Evolutionary conservation across 2,888 invertebrate genomes (phyloP).

Genomic region (Protophormia terraenovae): DNA sequence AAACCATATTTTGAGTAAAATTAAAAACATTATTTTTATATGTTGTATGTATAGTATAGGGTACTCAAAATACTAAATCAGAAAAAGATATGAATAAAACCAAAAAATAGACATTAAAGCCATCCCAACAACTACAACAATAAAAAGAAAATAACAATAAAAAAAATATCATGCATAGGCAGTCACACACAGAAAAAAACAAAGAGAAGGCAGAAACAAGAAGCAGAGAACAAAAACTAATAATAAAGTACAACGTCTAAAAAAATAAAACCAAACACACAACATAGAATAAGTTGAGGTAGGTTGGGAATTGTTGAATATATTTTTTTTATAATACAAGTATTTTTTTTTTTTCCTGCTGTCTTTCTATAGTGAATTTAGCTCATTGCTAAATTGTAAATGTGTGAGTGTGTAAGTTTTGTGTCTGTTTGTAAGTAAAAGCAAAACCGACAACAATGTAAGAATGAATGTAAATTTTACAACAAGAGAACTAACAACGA

Average conservation of each 20-base stretch:
- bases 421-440: background rate
- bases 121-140: background rate
- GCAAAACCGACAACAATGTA: too few species aligned
- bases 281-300: constrained; percentile 79
- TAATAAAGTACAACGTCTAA: constrained; percentile 41
- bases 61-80: background rate
- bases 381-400: constrained; percentile 41
- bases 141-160: constrained; percentile 6
- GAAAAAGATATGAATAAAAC: background rate
- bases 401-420: background rate
- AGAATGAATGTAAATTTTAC: constrained; percentile 60
- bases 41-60: too few species aligned
- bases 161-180: constrained; percentile 33
- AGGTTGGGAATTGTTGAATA: constrained; percentile 76
- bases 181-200: constrained; percentile 17
- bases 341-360: constrained; percentile 10
- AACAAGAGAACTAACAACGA: constrained; percentile 56
- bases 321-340: constrained; percentile 1
- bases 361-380: constrained; percentile 48
- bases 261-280: constrained; percentile 59
- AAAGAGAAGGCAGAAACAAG: constrained; percentile 29
- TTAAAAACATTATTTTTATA: background rate
- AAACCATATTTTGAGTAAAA: constrained; percentile 6
- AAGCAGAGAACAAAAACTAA: constrained; percentile 52
- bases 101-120: background rate